phyloP scores from a whole-genome alignment of 2,113 vertebrate genomes.

The Macquaria australasica region DNA sequence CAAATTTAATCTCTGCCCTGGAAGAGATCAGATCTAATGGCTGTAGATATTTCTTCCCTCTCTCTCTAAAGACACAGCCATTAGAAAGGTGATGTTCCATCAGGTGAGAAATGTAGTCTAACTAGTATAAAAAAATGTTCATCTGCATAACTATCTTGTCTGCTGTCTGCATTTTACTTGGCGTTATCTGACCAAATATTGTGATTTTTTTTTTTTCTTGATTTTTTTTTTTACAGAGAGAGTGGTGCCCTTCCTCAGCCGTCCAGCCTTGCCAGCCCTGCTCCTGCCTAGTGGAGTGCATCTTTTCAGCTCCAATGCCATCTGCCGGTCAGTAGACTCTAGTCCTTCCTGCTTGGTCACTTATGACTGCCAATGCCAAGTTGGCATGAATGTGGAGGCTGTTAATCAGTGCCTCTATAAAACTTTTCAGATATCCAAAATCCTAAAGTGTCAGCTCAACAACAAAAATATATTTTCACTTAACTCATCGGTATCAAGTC shows the following conservation, averaged over 20 bases:
- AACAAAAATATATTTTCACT: neutral
- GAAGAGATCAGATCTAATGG: neutral
- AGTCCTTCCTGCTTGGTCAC: neutral
- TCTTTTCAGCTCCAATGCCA: slow-evolving; percentile 90
- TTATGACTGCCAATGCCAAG: neutral
- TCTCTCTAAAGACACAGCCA: neutral
- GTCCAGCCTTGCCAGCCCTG: slow-evolving; percentile 84
- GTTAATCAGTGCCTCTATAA: neutral
- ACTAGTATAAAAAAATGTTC: neutral
- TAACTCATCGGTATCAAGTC: neutral
- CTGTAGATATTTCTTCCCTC: neutral
- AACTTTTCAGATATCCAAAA: neutral
- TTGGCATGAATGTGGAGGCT: neutral
- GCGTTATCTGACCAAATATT: neutral
- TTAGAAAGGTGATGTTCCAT: neutral
- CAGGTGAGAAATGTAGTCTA: neutral
- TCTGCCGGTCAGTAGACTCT: slow-evolving; percentile 87
- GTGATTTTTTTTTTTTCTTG: neutral
- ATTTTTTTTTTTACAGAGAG: slow-evolving; percentile 75
- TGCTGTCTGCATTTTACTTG: neutral
- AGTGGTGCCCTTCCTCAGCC: slow-evolving; percentile 87
- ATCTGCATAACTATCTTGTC: neutral
- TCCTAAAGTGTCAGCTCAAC: neutral
- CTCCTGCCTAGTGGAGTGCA: slow-evolving; percentile 83
- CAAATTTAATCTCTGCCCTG: neutral